phyloP scores from a whole-genome alignment of 2,797 vertebrate genomes.

The Pitangus sulphuratus region DNA sequence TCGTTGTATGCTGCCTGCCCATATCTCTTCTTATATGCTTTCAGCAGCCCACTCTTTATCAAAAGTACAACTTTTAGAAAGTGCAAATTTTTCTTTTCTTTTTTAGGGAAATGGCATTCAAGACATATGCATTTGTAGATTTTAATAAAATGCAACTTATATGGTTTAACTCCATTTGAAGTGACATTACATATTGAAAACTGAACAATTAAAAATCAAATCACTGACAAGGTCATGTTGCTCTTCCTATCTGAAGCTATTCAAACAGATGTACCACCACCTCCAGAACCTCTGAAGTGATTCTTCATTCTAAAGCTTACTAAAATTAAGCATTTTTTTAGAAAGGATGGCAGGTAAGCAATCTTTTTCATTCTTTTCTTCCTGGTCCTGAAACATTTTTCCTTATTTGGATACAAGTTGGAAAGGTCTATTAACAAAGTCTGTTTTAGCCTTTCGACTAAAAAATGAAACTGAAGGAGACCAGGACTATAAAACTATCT shows the following conservation, averaged over 20 bases:
- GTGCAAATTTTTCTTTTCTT: neutral
- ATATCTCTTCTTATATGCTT: neutral
- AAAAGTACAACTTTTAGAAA: neutral
- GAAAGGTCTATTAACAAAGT: neutral
- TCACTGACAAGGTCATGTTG: neutral
- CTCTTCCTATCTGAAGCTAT: neutral
- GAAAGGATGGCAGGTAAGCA: neutral
- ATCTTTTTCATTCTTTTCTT: neutral
- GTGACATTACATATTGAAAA: neutral
- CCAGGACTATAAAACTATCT: neutral
- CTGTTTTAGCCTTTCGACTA: neutral
- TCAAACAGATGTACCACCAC: neutral
- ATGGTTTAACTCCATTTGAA: neutral
- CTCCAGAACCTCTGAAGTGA: neutral
- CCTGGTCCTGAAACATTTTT: neutral
- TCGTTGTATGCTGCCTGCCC: neutral
- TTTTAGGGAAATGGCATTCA: neutral
- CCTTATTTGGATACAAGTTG: neutral
- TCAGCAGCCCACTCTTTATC: neutral
- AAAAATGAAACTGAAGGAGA: neutral
- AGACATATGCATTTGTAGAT: neutral
- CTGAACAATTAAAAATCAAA: neutral
- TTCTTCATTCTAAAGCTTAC: neutral
- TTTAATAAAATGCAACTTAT: neutral
- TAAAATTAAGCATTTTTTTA: neutral